Evolutionary conservation across 2,888 invertebrate species (phyloP), one percentile per base, ranked within the genome.

Genomic region (Aphidius colemani): DNA sequence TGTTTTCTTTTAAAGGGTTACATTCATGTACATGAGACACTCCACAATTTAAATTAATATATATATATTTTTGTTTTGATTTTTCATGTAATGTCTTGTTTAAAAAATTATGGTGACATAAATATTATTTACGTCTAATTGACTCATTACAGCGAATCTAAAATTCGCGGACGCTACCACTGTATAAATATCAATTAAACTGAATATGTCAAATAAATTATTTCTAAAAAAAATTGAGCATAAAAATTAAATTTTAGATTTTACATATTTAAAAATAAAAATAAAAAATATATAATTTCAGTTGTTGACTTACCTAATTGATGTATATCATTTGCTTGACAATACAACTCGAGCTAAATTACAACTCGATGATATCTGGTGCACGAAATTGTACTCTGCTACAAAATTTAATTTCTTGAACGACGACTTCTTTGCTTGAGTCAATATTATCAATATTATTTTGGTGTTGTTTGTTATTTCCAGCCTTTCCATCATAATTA

Each of bases 351-450:
- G 13, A 18, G 13, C 13, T 18, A 18, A 18, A 68, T 77, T 74
- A 75, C 69, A 76, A 71, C 70, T 78, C 73, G 70, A 77, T 77
- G 70, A 78, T 75, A 69, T 75, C 74, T 58, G 77, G 76, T 63
- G 73, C 74, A 13, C 76, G 74, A 68, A 76, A 79, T 69, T 76
- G 75, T 70, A 78, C 77, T 69, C 74, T 74, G 61, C 74, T 75
- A 64, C 70, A 73, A 64, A 73, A 76, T 67, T 77, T 78, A 65
- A 72, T 69, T 69, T 77, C 75, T 51, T 71, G 70, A 55, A 74
- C 72, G 59, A 75, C 71, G 63, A 75, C 72, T 63, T 71, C 71
- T 63, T 59, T 66, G 60, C 66, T 48, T 48, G 30, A 13, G 13
- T 48, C 48, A 58, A 63, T 30, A 30, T 30, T 30, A 30, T 5